These are phyloP conservation scores for Microctonus aethiopoides DNA, from an alignment of 2,888 invertebrate species.

Conservation along the genomic window DNA sequence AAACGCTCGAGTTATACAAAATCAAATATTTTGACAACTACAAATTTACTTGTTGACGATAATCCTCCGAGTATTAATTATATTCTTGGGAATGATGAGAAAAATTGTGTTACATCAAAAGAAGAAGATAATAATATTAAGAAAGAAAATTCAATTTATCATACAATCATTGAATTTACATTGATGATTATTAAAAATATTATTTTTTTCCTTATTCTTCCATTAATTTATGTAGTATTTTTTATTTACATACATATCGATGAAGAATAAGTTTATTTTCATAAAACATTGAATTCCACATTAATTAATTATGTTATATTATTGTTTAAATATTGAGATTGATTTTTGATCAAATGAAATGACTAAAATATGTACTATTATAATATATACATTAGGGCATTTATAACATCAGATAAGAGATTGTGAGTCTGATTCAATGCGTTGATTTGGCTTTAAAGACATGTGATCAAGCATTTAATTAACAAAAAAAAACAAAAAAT, in stretches of 20 bases:
- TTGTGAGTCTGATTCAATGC: background rate
- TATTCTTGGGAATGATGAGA: background rate
- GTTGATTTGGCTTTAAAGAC: background rate
- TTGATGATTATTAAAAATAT: constrained; percentile 47
- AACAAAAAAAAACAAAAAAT: background rate
- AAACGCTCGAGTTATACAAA: no score
- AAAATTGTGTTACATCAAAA: background rate
- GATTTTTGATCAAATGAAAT: background rate
- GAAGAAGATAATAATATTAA: background rate
- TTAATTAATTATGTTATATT: background rate
- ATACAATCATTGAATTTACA: constrained; percentile 31
- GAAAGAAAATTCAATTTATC: constrained; percentile 7
- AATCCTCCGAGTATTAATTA: background rate
- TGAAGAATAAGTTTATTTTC: constrained; percentile 18
- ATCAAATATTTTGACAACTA: background rate
- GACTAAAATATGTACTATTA: no score
- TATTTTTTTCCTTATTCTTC: constrained; percentile 51
- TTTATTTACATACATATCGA: constrained; percentile 33
- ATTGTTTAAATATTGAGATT: background rate
- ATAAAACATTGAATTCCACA: background rate
- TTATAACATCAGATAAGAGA: background rate
- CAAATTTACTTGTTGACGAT: background rate
- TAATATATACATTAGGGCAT: background rate
- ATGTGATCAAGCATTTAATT: background rate
- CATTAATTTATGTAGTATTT: constrained; percentile 48